These are phyloP conservation scores for Erpetoichthys calabaricus DNA, from an alignment of 2,797 vertebrate species.

Conservation along the genomic window DNA sequence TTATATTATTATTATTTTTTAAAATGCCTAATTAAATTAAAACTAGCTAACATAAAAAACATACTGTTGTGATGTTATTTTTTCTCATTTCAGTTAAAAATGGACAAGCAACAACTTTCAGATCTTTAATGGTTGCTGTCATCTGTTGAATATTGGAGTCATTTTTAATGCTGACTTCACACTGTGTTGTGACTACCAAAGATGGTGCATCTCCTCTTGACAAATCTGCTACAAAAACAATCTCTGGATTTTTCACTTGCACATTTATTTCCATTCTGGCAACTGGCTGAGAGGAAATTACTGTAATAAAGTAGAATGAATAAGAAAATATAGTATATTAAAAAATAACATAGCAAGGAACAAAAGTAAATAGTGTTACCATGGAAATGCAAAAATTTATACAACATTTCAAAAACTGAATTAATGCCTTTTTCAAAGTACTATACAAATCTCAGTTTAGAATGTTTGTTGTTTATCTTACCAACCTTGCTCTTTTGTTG, in stretches of 20 bases:
- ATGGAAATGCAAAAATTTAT: no score
- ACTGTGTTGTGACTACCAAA: constrained; percentile 79
- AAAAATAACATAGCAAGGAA: constrained; percentile 1
- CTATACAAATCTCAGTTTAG: no score
- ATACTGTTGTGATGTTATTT: constrained; percentile 69
- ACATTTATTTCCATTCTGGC: constrained; percentile 72
- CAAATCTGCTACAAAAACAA: constrained; percentile 92
- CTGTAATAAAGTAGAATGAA: constrained; percentile 13
- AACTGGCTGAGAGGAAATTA: constrained; percentile 41
- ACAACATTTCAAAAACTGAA: no score
- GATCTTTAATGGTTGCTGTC: constrained; percentile 70
- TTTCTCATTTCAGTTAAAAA: constrained; percentile 70
- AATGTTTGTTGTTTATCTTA: not conserved
- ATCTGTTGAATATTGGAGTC: constrained; percentile 51
- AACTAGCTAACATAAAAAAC: constrained; percentile 17
- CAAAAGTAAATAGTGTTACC: no score
- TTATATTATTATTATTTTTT: not conserved
- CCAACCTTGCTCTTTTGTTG: constrained; percentile 64
- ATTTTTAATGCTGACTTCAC: constrained; percentile 67
- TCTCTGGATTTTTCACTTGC: constrained; percentile 78
- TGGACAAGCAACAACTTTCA: constrained; percentile 81
- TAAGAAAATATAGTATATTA: not conserved
- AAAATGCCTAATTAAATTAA: no score
- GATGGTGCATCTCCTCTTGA: constrained; percentile 80
- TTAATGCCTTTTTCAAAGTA: no score